Percentiles rank a stretch among this genome's conserved stretches.
These are phyloP conservation scores for Cynopterus sphinx DNA, from an alignment of 2,797 vertebrate species.

Conservation along the genomic window DNA sequence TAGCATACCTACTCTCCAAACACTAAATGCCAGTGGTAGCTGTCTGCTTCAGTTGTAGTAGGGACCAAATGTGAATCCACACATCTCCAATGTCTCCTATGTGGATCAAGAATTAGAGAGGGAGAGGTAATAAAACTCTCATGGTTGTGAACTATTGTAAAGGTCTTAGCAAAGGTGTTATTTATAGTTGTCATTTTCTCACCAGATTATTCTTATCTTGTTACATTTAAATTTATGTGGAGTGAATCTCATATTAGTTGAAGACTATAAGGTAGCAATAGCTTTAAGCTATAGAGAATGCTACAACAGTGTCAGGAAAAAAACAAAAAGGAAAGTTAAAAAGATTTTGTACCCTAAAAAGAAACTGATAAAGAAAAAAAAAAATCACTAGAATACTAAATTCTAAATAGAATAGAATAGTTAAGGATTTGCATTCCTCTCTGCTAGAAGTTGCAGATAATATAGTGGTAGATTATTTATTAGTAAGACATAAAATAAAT, in stretches of 20 bases:
- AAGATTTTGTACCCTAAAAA: background rate
- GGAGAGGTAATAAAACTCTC: background rate
- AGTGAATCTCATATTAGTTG: background rate
- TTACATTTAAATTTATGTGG: background rate
- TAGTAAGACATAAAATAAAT: background rate
- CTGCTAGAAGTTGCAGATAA: background rate
- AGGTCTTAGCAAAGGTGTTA: background rate
- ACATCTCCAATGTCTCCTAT: background rate
- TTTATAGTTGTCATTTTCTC: background rate
- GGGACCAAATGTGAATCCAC: background rate
- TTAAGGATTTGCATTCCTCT: background rate
- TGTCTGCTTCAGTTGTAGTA: background rate
- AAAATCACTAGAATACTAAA: background rate
- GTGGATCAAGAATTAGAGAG: rapidly evolving
- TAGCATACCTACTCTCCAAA: background rate
- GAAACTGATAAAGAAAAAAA: background rate
- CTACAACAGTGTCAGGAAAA: background rate
- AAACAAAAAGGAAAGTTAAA: background rate
- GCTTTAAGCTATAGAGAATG: background rate
- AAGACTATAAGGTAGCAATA: background rate
- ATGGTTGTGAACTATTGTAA: background rate
- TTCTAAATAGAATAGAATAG: background rate
- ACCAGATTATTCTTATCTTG: background rate
- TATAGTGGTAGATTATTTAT: background rate
- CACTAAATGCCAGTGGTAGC: background rate